These are phyloP conservation scores for Achlya flavicornis DNA, from an alignment of 2,888 invertebrate genomes.

Conservation along the genomic window DNA sequence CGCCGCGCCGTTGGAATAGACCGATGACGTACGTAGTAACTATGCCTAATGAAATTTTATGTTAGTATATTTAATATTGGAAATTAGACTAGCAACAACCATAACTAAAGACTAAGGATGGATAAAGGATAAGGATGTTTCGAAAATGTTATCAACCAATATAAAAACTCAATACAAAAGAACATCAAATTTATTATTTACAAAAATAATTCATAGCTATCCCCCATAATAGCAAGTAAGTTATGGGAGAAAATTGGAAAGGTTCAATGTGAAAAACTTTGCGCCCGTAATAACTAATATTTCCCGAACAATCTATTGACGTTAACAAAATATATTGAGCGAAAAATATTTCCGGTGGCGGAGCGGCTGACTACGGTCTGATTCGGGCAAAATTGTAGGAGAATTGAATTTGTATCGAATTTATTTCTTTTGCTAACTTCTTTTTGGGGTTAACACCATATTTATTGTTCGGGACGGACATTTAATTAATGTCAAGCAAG, in stretches of 20 bases:
- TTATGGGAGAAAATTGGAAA: conserved; percentile 15
- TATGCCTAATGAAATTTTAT: not conserved
- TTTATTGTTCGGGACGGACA: not conserved
- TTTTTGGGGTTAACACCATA: not conserved
- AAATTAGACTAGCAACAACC: no score
- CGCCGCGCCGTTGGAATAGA: not conserved
- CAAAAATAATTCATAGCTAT: conserved; percentile 1
- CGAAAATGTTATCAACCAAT: not conserved
- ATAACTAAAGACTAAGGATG: not conserved
- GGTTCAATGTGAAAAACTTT: conserved; percentile 10
- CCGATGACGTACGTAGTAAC: not conserved
- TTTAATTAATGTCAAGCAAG: not conserved
- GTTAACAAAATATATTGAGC: conserved; percentile 19
- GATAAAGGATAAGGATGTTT: not conserved
- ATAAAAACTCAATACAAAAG: not conserved
- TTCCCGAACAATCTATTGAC: conserved; percentile 1
- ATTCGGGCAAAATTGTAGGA: conserved; percentile 26
- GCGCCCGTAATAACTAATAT: conserved; percentile 9
- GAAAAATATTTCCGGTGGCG: conserved; percentile 19
- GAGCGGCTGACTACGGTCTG: conserved; percentile 18
- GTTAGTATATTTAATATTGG: not conserved
- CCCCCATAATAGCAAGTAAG: not conserved
- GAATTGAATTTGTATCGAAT: conserved; percentile 10
- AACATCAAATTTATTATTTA: not conserved
- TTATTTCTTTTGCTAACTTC: not conserved